Conservation (phyloP, 2,113 vertebrate genomes). For the Vulpes ferrilata region DNA sequence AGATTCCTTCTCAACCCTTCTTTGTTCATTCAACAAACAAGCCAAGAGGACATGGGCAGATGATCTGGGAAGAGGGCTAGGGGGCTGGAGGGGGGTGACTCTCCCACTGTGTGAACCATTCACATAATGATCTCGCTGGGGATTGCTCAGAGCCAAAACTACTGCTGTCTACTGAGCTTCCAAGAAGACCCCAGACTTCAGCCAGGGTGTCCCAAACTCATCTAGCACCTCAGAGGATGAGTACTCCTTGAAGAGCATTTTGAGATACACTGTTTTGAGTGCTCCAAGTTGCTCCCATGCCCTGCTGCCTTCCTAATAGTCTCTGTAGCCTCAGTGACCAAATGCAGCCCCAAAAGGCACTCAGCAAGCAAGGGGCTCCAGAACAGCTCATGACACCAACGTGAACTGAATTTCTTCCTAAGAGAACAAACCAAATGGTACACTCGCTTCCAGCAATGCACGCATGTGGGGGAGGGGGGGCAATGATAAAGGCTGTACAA, state of each 20-base stretch:
- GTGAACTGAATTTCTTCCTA: not conserved
- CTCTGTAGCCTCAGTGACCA: not conserved
- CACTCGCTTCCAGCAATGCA: not conserved
- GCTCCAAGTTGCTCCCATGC: accelerated
- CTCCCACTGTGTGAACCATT: not conserved
- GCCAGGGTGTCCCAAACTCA: not conserved
- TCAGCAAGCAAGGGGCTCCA: not conserved
- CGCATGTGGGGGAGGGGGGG: accelerated
- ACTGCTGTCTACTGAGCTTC: not conserved
- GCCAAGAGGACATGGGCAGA: not conserved
- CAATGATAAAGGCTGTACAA: not conserved
- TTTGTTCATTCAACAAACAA: not conserved
- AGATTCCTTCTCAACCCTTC: not conserved
- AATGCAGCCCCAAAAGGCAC: accelerated
- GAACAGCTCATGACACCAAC: not conserved
- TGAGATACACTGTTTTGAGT: not conserved
- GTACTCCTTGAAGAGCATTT: not conserved
- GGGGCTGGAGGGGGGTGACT: not conserved
- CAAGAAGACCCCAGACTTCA: not conserved
- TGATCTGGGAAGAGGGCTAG: too few relatives aligned
- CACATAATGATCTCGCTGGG: not conserved
- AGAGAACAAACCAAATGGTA: not conserved
- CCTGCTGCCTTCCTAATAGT: not conserved
- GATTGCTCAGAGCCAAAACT: not conserved
- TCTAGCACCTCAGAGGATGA: not conserved